Base-by-base conservation (phyloP, 2,797 vertebrate species). In the Salmo trutta region DNA sequence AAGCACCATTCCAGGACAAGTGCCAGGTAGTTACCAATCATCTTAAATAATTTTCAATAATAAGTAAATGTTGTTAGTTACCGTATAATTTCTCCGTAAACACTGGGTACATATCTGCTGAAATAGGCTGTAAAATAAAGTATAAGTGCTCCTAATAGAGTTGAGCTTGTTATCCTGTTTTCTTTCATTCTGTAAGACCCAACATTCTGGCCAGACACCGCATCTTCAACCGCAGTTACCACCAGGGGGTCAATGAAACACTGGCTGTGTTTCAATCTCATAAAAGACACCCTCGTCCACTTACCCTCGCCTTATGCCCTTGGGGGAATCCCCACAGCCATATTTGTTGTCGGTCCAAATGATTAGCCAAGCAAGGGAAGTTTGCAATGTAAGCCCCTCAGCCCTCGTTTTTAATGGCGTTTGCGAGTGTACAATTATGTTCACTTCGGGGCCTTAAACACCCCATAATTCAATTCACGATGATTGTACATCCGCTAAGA, bases 171-270 rank as follows among this genome's bases (percentile, higher is more conserved):
- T 77, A 77, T 81, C 64, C 65, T 78, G 36, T 59, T 82, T 70
- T 73, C 19, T 75, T 86, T 78, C 81, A 83, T 75, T 84, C 83
- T 56, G 36, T 41, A 2, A 41, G 36, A 41, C 36, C 36, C 36
- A 41, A 41, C 36, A 7, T 41, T 41, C 36, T 41, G 79, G 78
- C 80, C 53, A 76, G 67, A 19, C 79, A 81, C 81, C 8, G 2
- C 36, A 41, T 41, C 8, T 86, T 88, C 82, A 81, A 81, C 79
- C 2, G 77, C 82, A 41, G 8, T 41, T 71, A 65, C 74, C 69
- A 78, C 74, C 78, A 72, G 14, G 71, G 69, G 80, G 85, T 82
- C 67, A 59, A 80, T 83, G 89, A 85, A 91, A 91, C 27, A 14
- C 27, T 15, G 53, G 8, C 24, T 56, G 27, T 33, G 53, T 36